Conservation (phyloP, 2,888 invertebrate species). For the Leptodirus hochenwartii region DNA sequence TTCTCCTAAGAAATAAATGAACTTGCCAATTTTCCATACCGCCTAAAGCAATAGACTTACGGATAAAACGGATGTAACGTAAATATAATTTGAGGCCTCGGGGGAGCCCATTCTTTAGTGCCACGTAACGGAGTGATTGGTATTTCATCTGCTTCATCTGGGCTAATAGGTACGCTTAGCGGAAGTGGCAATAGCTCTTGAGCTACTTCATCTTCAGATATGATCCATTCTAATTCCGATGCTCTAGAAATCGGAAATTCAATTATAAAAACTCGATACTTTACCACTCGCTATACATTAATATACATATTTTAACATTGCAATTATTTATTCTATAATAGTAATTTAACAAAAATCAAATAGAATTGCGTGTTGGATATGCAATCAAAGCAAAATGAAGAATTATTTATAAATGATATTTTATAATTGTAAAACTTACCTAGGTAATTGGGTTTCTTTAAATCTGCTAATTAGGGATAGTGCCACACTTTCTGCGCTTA, state of each 20-base stretch:
- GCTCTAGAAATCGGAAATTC: conserved; percentile 40
- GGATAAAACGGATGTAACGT: conserved; percentile 49
- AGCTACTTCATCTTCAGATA: conserved; percentile 59
- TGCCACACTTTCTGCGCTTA: conserved; percentile 65
- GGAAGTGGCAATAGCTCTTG: conserved; percentile 62
- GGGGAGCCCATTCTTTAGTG: conserved; percentile 70
- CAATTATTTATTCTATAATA: no score
- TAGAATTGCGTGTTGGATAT: neutral
- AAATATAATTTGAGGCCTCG: conserved; percentile 66
- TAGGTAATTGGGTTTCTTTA: conserved; percentile 54
- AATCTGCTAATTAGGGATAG: conserved; percentile 57
- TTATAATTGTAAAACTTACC: conserved; percentile 16
- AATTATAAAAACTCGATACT: conserved; percentile 4
- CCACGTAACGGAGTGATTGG: conserved; percentile 39
- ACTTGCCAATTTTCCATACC: conserved; percentile 5
- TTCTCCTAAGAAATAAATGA: conserved; percentile 31
- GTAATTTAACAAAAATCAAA: neutral
- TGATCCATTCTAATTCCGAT: conserved; percentile 62
- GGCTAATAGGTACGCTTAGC: conserved; percentile 46
- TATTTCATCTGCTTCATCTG: conserved; percentile 38
- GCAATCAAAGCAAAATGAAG: conserved; percentile 2
- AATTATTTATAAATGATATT: conserved; percentile 1
- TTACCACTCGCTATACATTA: no score
- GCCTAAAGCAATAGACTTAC: conserved; percentile 28
- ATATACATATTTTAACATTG: no score